Evolutionary conservation across 2,113 vertebrate species (phyloP).

Genomic region (Amphiprion percula): DNA sequence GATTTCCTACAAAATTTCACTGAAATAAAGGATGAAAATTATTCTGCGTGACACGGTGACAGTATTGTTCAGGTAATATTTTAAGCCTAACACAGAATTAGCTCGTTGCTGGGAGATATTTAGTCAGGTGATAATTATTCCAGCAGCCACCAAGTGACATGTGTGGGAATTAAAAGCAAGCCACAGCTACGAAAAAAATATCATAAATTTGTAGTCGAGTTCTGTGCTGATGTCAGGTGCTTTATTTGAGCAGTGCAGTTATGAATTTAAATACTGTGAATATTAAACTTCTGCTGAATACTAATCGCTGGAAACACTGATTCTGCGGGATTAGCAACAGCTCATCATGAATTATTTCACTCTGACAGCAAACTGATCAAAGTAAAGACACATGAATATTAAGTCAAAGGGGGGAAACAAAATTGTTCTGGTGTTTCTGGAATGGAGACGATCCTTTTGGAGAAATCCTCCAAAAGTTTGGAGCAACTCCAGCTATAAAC

Average conservation of each 20-base stretch:
- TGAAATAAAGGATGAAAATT: background rate
- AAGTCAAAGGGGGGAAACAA: conserved; percentile 43
- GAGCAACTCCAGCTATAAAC: background rate
- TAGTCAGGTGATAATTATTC: conserved; percentile 47
- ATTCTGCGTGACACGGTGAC: background rate
- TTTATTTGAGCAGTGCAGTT: conserved; percentile 47
- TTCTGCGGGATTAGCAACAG: conserved; percentile 37
- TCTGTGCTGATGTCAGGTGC: conserved; percentile 41
- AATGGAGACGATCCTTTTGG: background rate
- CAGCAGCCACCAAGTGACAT: conserved; percentile 12
- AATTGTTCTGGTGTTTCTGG: background rate
- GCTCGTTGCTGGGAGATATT: conserved; percentile 20
- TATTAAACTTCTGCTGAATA: conserved; percentile 55
- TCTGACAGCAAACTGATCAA: conserved; percentile 54
- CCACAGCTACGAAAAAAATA: conserved; percentile 6
- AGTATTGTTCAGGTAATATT: conserved; percentile 14
- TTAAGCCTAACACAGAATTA: conserved; percentile 11
- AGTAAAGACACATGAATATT: conserved; percentile 44
- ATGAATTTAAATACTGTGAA: conserved; percentile 59
- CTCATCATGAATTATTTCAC: conserved; percentile 30
- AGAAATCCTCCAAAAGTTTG: conserved; percentile 15
- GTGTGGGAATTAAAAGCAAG: conserved; percentile 2
- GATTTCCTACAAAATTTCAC: background rate
- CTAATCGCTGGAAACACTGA: conserved; percentile 42
- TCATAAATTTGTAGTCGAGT: conserved; percentile 28